Evolutionary conservation across 1,140 invertebrate genomes (phyloP), one percentile per base, ranked within the genome.

Genomic region (Drosophila pseudoobscura): DNA sequence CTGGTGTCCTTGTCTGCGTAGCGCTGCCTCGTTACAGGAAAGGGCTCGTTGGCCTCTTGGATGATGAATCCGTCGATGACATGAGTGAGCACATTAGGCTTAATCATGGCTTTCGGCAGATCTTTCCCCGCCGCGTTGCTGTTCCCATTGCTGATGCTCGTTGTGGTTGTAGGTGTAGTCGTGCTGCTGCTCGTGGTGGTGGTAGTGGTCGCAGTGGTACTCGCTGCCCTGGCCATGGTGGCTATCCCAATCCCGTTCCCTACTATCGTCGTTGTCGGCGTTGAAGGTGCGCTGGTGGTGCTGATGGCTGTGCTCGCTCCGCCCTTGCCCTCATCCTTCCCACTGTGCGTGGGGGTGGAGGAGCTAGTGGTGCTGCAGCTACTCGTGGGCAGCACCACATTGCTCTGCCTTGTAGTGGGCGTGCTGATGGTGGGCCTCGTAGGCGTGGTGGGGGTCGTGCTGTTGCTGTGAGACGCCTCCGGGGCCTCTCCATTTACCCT

Each of bases 61-160:
- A 99, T 99, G 3, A 99, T 96, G 92, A 98, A 99, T 17, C 98
- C 98, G 92, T 99, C 98, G 61, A 99, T 99, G 2, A 99, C 97
- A 91, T 99, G 98, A 0, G 98, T 99, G 8, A 99, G 92, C 2
- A 99, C 97, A 90, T 99, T 97, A 0, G 98, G 98, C 92, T 98
- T 98, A 0, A 99, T 97, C 94, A 99, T 96, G 1, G 97, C 97
- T 92, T 97, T 98, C n/a, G 96, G 96, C 46, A 95, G 91, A 22
- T 94, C 94, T 80, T 96, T 92, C 11, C 35, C 35, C 11, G 11
- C 35, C 35, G 4, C 35, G 11, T 13, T 39, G 35, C 35, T 39
- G 96, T 94, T 43, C 6, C 72, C 65, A 54, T 73, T 72, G 76
- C 62, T 68, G 54, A 49, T 66, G 58, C 54, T 64, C 31, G 51